A percentile compares a stretch with the other conserved stretches of the same genome.
These are phyloP conservation scores for Platichthys flesus DNA, from an alignment of 2,113 vertebrate species.

Conservation along the genomic window DNA sequence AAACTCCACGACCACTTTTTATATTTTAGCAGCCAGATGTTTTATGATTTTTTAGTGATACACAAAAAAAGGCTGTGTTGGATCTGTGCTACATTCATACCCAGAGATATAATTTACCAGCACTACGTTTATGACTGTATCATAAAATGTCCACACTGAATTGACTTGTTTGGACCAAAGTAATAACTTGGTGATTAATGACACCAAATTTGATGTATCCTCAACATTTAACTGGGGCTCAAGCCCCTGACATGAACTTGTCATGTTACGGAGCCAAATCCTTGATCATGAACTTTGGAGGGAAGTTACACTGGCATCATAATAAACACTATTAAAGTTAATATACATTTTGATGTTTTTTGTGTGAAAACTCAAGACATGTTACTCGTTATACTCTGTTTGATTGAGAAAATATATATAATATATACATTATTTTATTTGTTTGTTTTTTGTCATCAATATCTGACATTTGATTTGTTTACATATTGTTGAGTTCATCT, in stretches of 20 bases:
- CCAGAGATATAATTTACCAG: slow-evolving; percentile 9
- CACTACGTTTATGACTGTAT: slow-evolving; percentile 2
- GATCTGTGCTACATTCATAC: slow-evolving; percentile 8
- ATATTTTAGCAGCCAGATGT: slow-evolving; percentile 50
- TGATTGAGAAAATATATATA: neutral
- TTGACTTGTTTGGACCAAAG: neutral
- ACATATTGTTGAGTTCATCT: no score
- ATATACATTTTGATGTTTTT: no score
- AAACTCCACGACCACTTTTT: slow-evolving; percentile 27
- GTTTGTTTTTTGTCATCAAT: no score
- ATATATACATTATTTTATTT: no score
- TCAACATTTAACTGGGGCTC: slow-evolving; percentile 9
- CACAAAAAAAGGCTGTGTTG: slow-evolving; percentile 2
- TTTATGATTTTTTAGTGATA: slow-evolving; percentile 33
- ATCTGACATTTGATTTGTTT: no score
- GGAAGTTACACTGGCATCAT: neutral
- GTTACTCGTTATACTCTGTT: neutral
- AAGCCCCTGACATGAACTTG: neutral
- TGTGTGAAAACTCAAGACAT: neutral
- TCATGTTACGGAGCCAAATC: neutral
- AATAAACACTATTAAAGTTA: no score
- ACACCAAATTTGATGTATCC: neutral
- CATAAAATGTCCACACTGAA: slow-evolving; percentile 16
- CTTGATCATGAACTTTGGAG: slow-evolving; percentile 1
- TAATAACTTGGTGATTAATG: neutral